These are phyloP conservation scores for Chymomyza caudatula DNA, from an alignment of 2,888 invertebrate species.

Conservation along the genomic window DNA sequence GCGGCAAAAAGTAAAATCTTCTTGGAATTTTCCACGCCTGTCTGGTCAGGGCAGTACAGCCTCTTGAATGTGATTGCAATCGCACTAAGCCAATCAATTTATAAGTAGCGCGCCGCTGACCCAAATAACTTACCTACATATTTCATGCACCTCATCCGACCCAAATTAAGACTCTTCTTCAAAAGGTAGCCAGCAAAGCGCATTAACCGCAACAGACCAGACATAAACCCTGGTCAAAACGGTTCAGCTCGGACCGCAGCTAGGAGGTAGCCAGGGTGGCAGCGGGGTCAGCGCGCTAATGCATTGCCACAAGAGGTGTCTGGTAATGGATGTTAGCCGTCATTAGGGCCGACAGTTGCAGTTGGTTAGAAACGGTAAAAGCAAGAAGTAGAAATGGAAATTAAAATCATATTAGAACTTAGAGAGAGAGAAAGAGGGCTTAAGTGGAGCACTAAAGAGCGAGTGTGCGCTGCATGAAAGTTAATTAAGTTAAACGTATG, in stretches of 20 bases:
- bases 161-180: background rate
- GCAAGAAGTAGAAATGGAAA: background rate
- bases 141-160: constrained; percentile 14
- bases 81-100: constrained; percentile 40
- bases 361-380: background rate
- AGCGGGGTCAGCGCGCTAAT: background rate
- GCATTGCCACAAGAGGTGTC: background rate
- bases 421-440: background rate
- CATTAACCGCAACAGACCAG: background rate
- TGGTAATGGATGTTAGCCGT: constrained; percentile 14
- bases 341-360: constrained; percentile 48
- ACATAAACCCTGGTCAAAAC: background rate
- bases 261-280: no score
- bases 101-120: constrained; percentile 44
- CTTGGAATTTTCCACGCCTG: constrained; percentile 13
- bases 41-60: background rate
- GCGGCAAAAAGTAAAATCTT: constrained; percentile 8
- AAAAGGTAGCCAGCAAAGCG: background rate
- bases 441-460: no score
- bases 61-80: background rate
- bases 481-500: background rate
- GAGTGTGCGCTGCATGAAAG: background rate
- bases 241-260: background rate
- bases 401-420: background rate
- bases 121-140: constrained; percentile 49